Conservation (phyloP, 2,888 invertebrate genomes). For the Platerodrilus igneus region DNA sequence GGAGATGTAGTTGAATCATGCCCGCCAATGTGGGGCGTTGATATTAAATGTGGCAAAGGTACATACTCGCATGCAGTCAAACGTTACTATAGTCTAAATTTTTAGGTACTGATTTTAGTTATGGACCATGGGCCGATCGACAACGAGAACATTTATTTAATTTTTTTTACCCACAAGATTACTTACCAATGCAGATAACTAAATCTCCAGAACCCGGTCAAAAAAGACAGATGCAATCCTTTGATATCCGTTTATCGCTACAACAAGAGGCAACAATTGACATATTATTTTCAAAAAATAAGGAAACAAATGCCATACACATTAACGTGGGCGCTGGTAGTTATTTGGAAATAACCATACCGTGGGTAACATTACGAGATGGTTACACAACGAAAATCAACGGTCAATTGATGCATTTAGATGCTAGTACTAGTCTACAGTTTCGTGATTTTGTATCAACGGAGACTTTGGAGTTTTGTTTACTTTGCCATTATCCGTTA, state of each 20-base stretch:
- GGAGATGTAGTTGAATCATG: slow-evolving; percentile 91
- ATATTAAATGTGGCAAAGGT: slow-evolving; percentile 92
- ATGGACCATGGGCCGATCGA: slow-evolving; percentile 98
- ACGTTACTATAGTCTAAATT: too few relatives aligned
- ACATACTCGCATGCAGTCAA: too few relatives aligned
- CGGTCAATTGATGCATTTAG: slow-evolving; percentile 89
- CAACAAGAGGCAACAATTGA: slow-evolving; percentile 92
- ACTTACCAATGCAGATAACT: slow-evolving; percentile 73
- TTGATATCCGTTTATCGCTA: slow-evolving; percentile 87
- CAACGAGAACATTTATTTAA: slow-evolving; percentile 92
- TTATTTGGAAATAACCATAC: slow-evolving; percentile 92
- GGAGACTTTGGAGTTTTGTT: slow-evolving; percentile 89
- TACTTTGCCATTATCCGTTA: slow-evolving; percentile 84
- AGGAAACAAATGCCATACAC: slow-evolving; percentile 96
- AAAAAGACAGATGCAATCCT: slow-evolving; percentile 80
- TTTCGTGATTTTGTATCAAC: slow-evolving; percentile 90
- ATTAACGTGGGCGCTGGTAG: slow-evolving; percentile 93
- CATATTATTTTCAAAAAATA: slow-evolving; percentile 89
- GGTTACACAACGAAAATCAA: slow-evolving; percentile 89
- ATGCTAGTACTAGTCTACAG: slow-evolving; percentile 90
- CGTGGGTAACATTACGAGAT: slow-evolving; percentile 84
- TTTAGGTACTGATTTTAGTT: slow-evolving; percentile 81
- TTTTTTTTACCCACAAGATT: slow-evolving; percentile 92
- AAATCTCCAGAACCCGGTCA: slow-evolving; percentile 83
- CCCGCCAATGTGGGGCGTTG: slow-evolving; percentile 93